Percentiles rank a stretch among this genome's conserved stretches.
Conservation (phyloP, 2,888 invertebrate species). For the Pogonocherus hispidulus region DNA sequence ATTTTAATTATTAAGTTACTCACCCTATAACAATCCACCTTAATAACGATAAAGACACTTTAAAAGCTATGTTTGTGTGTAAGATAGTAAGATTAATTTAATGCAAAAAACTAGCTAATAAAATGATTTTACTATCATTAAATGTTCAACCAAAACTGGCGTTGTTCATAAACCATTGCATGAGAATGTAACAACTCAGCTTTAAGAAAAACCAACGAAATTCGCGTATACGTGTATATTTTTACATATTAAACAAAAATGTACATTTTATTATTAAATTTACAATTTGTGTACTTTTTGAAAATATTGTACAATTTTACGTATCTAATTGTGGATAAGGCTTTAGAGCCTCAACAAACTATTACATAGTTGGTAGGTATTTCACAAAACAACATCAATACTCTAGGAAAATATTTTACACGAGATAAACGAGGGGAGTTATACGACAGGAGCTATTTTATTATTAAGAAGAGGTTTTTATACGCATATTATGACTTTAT, state of each 20-base stretch:
- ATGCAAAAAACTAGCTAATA: conserved; percentile 16
- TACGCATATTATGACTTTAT: conserved; percentile 42
- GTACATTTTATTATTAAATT: conserved; percentile 55
- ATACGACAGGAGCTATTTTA: conserved; percentile 31
- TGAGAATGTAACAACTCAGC: conserved; percentile 20
- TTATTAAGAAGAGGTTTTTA: conserved; percentile 39
- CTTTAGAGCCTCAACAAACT: conserved; percentile 55
- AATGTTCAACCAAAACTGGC: conserved; percentile 7
- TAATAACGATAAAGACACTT: conserved; percentile 23
- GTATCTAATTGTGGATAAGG: conserved; percentile 65
- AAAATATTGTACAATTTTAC: conserved; percentile 69
- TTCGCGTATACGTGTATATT: conserved; percentile 63
- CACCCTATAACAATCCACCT: conserved; percentile 24
- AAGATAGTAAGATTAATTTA: background rate
- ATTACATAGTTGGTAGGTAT: conserved; percentile 60
- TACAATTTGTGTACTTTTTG: conserved; percentile 58
- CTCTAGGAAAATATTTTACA: conserved; percentile 64
- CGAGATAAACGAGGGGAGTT: conserved; percentile 56
- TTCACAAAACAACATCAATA: conserved; percentile 65
- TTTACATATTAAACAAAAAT: conserved; percentile 61
- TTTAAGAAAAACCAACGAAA: conserved; percentile 50
- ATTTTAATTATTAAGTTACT: conserved; percentile 18
- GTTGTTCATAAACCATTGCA: conserved; percentile 9
- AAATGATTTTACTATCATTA: conserved; percentile 18
- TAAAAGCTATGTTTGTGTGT: conserved; percentile 17